Base-by-base conservation (phyloP, 1,140 invertebrate species). In the Riptortus pedestris region DNA sequence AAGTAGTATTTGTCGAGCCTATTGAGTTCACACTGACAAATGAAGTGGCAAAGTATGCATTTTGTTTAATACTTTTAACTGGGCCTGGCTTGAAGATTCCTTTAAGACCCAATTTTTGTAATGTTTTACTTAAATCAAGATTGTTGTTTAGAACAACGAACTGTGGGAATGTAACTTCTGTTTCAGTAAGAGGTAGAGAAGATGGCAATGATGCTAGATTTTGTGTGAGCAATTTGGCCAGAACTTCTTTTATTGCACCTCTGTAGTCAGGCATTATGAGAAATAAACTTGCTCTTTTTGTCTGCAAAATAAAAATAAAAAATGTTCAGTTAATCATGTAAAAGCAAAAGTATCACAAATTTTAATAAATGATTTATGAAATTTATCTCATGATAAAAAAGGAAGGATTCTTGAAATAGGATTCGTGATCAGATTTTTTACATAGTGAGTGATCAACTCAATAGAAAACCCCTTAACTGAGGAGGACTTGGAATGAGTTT, bases 21-120 rank as follows among this genome's bases (percentile, higher is more conserved):
- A 73, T 70, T 4, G 73, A 71, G 52, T 73, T 73, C 9, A 74
- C 65, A 12, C 71, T 67, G 11, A 69, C 68, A 60, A 73, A 74
- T 27, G 71, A 72, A 4, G 72, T 73, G 27, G 71, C 69, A 45
- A 74, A 72, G 58, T 70, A 74, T 14, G 70, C 69, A 55, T 71
- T 71, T 52, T 74, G 72, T 28, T 66, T 71, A 20, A 74, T 65
- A 9, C 68, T 68, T 22, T 65, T 63, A n/a, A 71, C 66, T 22
- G 66, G 60, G 7, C 29, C 47, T 43, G n/a, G 18, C 26, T 45
- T 63, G 22, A 72, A 71, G 1, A 65, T 66, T 0, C 61, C 43
- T 14, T 67, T 64, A 1, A 72, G 45, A 14, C 71, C 68, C 12
- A 70, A 63, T 47, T 68, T 64, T 29, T 66, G 67, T 7, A 74